Evolutionary conservation across 37 sponge, comb jelly and placozoan genomes (phyloP).

Genomic region (Dysidea cf. avara): DNA sequence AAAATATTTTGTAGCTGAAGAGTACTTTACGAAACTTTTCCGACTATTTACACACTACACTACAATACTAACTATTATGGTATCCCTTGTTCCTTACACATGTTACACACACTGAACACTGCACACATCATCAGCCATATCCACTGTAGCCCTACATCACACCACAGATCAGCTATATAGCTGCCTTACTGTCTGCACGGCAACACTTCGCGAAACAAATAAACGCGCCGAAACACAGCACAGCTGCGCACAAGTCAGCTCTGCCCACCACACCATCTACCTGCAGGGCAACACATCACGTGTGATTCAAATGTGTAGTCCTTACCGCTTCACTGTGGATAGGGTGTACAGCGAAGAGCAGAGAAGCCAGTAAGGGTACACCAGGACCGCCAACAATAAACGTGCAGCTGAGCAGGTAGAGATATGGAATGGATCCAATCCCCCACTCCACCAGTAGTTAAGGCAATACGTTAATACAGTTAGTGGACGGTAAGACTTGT

Average conservation of each 20-base stretch:
- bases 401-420: conserved; percentile 58
- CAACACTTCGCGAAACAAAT: conserved; percentile 12
- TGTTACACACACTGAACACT: too few relatives aligned
- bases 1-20: too few relatives aligned
- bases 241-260: conserved; percentile 72
- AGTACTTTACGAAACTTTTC: too few relatives aligned
- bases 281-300: conserved; percentile 4
- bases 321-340: conserved; percentile 80
- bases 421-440: conserved; percentile 54
- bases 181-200: too few relatives aligned
- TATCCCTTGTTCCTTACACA: too few relatives aligned
- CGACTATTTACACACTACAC: too few relatives aligned
- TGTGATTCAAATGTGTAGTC: too few relatives aligned
- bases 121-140: too few relatives aligned
- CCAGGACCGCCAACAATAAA: conserved; percentile 39
- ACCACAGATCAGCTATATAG: too few relatives aligned
- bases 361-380: conserved; percentile 46
- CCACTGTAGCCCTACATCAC: too few relatives aligned
- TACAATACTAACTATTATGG: too few relatives aligned
- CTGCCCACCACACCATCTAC: conserved; percentile 76
- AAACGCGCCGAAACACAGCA: conserved; percentile 49
- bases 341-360: conserved; percentile 82
- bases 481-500: conserved; percentile 91
- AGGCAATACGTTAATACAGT: conserved; percentile 71
- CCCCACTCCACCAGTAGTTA: conserved; percentile 61